Base-by-base conservation (phyloP, 2,797 vertebrate genomes). In the Microctenopoma stevenorrisi region DNA sequence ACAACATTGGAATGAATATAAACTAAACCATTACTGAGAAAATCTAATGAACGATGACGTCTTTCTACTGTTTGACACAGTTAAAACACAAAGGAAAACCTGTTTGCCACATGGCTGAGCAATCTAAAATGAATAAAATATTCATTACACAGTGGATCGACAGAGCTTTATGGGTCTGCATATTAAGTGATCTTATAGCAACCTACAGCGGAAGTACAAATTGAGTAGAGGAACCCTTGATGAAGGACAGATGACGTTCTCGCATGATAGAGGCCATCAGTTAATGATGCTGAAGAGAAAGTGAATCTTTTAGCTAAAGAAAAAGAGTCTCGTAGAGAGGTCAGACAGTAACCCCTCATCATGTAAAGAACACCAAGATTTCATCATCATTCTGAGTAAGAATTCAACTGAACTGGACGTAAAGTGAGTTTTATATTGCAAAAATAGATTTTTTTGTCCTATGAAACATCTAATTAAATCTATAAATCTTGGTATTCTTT, bases 311-410 rank as follows among this genome's bases (percentile, higher is more conserved):
- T 51, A 70, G 49, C 10, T 14, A 9, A 57, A 40, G 22, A 56
- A 60, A 3, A 60, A 2, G 1, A 35, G 33, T 35, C 33, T 63
- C 16, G 37, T 33, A 62, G 56, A 1, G 48, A 68, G 58, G 12
- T 28, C 37, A 63, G 7, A 74, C 51, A 68, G 30, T 59, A 38
- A n/a, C 49, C 57, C 42, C 10, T 78, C 55, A 59, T 47, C 67
- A 47, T 60, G 9, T 42, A 62, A 79, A 87, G 86, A 91, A 74
- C 47, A 79, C 85, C 88, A 89, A 91, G 89, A 86, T 86, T 85
- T 18, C 18, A 18, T 18, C 18, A 18, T 81, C 57, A 63, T 60
- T 76, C 25, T 40, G n/a, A 18, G 5, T 54, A 42, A 63, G 30
- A 6, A 4, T 16, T 1, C 7, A 69, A 13, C 47, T 33, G 18